Conservation (phyloP, 92 coral and sea anemone genomes). For the Virgularia gustaviana region DNA sequence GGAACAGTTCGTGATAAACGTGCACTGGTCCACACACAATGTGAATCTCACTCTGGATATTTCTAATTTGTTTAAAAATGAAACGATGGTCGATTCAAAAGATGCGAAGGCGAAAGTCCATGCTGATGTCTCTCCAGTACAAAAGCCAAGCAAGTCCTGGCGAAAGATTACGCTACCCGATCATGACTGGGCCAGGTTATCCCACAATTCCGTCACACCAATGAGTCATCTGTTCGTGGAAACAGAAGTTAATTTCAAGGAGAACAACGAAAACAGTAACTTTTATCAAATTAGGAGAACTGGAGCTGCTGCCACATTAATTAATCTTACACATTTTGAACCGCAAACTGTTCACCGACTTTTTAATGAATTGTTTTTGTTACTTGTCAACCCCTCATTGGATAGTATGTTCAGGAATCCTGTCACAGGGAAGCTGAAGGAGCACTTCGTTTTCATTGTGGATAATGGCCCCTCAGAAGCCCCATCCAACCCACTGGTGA, state of each 20-base stretch:
- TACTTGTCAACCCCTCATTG: constrained; percentile 43
- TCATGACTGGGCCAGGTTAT: constrained; percentile 47
- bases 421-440: constrained; percentile 54
- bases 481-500: constrained; percentile 23
- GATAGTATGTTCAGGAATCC: constrained; percentile 53
- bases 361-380: constrained; percentile 53
- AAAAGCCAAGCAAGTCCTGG: constrained; percentile 64
- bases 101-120: constrained; percentile 61
- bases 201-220: constrained; percentile 53
- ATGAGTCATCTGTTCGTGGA: constrained; percentile 63
- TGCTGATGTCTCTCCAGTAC: too few relatives aligned
- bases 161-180: constrained; percentile 42
- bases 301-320: constrained; percentile 53
- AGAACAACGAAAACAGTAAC: constrained; percentile 1
- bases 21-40: constrained; percentile 31
- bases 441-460: constrained; percentile 52
- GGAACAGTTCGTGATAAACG: too few relatives aligned
- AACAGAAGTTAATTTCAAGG: constrained; percentile 23
- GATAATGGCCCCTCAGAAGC: constrained; percentile 68
- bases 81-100: too few relatives aligned
- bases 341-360: constrained; percentile 51
- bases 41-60: constrained; percentile 46
- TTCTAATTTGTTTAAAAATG: constrained; percentile 16
- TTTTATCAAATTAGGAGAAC: constrained; percentile 39
- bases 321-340: constrained; percentile 44